phyloP scores from a whole-genome alignment of 2,888 invertebrate genomes.

The Sphaerophoria rueppellii region DNA sequence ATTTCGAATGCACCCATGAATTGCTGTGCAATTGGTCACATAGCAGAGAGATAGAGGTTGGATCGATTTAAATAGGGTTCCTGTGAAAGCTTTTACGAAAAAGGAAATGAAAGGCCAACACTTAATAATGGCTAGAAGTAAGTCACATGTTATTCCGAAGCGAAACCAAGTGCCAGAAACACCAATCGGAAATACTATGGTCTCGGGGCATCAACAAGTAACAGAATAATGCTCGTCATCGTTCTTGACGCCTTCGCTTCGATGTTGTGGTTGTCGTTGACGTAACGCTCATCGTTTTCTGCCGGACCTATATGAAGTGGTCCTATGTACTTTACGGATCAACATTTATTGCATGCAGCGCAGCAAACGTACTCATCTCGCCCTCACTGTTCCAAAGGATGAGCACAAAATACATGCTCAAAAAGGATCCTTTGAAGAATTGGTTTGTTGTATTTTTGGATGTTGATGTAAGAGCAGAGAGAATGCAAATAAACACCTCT shows the following conservation, averaged over 20 bases:
- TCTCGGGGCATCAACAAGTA: conserved; percentile 63
- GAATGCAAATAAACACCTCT: conserved; percentile 2
- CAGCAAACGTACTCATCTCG: no score
- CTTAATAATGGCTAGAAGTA: conserved; percentile 68
- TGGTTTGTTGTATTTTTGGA: conserved; percentile 58
- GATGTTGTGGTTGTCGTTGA: not conserved
- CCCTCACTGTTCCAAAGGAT: not conserved
- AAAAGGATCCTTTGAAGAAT: conserved; percentile 53
- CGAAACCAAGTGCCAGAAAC: conserved; percentile 59
- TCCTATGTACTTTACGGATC: no score
- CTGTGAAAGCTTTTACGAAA: conserved; percentile 37
- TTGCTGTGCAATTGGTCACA: conserved; percentile 39
- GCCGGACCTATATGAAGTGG: not conserved
- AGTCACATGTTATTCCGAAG: conserved; percentile 68
- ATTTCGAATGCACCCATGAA: conserved; percentile 60
- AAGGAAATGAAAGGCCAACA: conserved; percentile 73
- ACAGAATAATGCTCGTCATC: conserved; percentile 3
- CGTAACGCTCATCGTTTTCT: not conserved
- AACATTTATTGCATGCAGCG: no score
- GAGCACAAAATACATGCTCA: conserved; percentile 30
- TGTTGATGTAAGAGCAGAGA: conserved; percentile 42
- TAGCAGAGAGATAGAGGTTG: not conserved
- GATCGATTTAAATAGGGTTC: not conserved
- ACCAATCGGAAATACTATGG: conserved; percentile 46
- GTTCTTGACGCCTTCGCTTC: not conserved